These are phyloP conservation scores for Platycheirus albimanus DNA, from an alignment of 2,888 invertebrate genomes.

Conservation along the genomic window DNA sequence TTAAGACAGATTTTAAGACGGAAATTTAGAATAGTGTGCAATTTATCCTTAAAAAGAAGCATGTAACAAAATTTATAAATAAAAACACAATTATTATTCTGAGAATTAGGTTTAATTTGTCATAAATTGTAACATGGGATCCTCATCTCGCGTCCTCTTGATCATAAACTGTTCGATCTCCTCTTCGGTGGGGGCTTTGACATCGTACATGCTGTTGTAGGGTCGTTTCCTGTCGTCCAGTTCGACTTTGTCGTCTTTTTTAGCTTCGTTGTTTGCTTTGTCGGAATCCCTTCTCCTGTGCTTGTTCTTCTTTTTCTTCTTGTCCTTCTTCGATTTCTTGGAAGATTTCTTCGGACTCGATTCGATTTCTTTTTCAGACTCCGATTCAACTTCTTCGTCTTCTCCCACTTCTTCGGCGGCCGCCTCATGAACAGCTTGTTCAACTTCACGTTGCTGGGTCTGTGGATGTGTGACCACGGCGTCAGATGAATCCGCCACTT, in stretches of 20 bases:
- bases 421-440: conserved; percentile 39
- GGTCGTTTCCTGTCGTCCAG: conserved; percentile 95
- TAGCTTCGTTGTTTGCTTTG: conserved; percentile 78
- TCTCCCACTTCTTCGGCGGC: conserved; percentile 78
- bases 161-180: conserved; percentile 97
- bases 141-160: conserved; percentile 92
- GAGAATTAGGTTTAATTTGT: not conserved
- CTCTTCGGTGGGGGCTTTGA: conserved; percentile 93
- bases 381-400: conserved; percentile 82
- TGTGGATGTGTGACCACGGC: conserved; percentile 6
- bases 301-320: conserved; percentile 77
- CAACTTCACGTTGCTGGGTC: conserved; percentile 47
- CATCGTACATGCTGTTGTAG: conserved; percentile 95
- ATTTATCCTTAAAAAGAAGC: too few relatives aligned
- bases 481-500: conserved; percentile 62
- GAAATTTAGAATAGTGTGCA: too few relatives aligned
- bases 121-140: conserved; percentile 94
- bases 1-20: too few relatives aligned
- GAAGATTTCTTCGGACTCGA: conserved; percentile 76
- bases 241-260: conserved; percentile 80
- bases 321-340: conserved; percentile 81
- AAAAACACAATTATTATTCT: too few relatives aligned
- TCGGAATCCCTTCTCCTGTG: conserved; percentile 31
- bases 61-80: too few relatives aligned
- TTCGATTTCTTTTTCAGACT: conserved; percentile 83